Evolutionary conservation across 2,113 vertebrate species (phyloP).

Genomic region (Ammodytes dubius): DNA sequence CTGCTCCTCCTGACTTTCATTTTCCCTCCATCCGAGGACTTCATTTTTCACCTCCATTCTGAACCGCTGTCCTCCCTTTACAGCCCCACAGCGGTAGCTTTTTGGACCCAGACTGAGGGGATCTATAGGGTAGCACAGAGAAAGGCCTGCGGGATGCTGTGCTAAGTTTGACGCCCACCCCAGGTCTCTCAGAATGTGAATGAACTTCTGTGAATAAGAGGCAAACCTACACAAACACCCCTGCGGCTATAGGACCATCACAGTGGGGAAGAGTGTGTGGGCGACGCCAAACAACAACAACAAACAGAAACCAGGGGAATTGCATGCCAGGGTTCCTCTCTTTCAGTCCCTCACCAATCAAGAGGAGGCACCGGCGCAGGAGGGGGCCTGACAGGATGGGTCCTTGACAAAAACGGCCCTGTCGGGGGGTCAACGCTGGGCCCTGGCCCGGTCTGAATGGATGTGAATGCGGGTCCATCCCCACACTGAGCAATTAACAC

Average conservation of each 20-base stretch:
- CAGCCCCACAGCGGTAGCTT: constrained; percentile 56
- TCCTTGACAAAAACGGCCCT: constrained; percentile 67
- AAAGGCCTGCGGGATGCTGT: constrained; percentile 73
- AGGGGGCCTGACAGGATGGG: constrained; percentile 75
- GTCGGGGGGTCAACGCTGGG: constrained; percentile 57
- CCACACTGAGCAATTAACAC: constrained; percentile 81
- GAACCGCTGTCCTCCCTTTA: constrained; percentile 61
- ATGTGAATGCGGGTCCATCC: constrained; percentile 68
- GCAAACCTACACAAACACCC: constrained; percentile 83
- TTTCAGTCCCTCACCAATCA: constrained; percentile 66
- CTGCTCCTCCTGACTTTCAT: constrained; percentile 50
- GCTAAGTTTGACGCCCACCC: constrained; percentile 78
- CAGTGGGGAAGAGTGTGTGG: constrained; percentile 74
- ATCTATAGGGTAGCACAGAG: constrained; percentile 73
- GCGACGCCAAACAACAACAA: constrained; percentile 79
- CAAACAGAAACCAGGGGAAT: constrained; percentile 69
- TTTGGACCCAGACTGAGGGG: constrained; percentile 46
- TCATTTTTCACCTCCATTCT: constrained; percentile 80
- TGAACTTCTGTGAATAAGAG: constrained; percentile 83
- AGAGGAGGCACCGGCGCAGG: constrained; percentile 54
- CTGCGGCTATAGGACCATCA: constrained; percentile 72
- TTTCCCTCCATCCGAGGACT: constrained; percentile 49
- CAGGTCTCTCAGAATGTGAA: constrained; percentile 84
- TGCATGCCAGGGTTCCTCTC: constrained; percentile 64
- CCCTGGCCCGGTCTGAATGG: constrained; percentile 67